Evolutionary conservation across 2,113 vertebrate genomes (phyloP).

Genomic region (Parus major): DNA sequence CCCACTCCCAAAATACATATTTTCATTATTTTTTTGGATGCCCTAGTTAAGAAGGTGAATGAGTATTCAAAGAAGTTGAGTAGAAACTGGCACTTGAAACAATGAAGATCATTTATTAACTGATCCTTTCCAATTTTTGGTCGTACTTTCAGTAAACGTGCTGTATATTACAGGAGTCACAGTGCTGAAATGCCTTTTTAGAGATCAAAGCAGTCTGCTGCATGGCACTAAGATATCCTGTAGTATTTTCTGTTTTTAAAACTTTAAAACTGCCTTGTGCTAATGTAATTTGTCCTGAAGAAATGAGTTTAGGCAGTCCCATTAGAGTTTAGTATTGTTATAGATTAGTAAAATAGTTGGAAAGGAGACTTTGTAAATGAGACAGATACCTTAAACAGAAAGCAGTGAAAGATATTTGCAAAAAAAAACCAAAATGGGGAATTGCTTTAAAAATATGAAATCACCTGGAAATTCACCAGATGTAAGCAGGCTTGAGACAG

Average conservation of each 20-base stretch:
- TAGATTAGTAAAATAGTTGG: not conserved
- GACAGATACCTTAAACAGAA: not conserved
- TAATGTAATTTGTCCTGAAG: not conserved
- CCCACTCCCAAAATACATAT: not conserved
- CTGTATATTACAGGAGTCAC: not conserved
- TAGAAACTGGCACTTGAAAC: not conserved
- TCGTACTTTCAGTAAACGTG: not conserved
- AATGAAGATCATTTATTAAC: not conserved
- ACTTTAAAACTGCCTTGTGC: not conserved
- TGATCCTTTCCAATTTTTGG: not conserved
- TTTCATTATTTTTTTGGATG: not conserved
- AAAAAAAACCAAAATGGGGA: not conserved
- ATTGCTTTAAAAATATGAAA: not conserved
- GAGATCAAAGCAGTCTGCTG: not conserved
- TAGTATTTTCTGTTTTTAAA: not conserved
- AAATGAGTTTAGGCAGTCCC: not conserved
- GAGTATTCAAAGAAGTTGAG: not conserved
- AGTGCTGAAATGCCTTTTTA: not conserved
- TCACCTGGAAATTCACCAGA: not conserved
- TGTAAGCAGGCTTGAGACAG: not conserved
- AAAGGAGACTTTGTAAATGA: not conserved
- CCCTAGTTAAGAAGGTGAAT: not conserved
- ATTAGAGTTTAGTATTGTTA: not conserved
- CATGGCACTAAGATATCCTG: not conserved
- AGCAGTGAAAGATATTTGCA: not conserved